Base-by-base conservation (phyloP, 2,888 invertebrate genomes). In the Macrosoma leucophasiata region DNA sequence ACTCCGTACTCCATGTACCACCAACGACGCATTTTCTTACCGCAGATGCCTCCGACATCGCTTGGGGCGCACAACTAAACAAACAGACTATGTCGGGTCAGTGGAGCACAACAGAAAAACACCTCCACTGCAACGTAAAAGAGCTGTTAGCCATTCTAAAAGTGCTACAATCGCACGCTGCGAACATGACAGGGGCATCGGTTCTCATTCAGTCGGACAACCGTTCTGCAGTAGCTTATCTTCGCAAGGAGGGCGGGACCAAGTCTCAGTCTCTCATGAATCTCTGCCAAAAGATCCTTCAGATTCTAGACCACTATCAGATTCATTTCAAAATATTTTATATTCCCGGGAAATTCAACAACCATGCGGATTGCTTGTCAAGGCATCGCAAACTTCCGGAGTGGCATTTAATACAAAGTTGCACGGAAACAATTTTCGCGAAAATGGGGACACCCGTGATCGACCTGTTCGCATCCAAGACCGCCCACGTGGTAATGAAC, bases 51-150 rank as follows among this genome's bases (percentile, higher is more conserved):
- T 27, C 27, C 8, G 27, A 27, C 11, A 27, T 9, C n/a, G 27
- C 27, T n/a, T 27, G 27, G 27, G 27, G 27, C 15, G 27, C 27
- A 4, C 18, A 18, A 18, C 27, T 27, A 13, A 26, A 26, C 26
- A 26, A 26, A 3, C 26, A 14, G 14, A 9, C 15, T 9, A 26
- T 26, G 15, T 27, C 17, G 9, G 27, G 27, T 18, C 9, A 6
- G 15, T 27, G 27, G 27, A 15, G 17, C 10, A n/a, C 17, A 14
- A 10, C 15, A 27, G 27, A 27, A 10, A 14, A 27, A 7, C 27
- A 27, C 11, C 11, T 17, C 9, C 27, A 27, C 17, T 18, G 26
- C 26, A 26, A 26, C 26, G 3, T 26, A 7, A 26, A 26, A 15
- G 26, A 26, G 15, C n/a, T 26, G 10, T 15, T 26, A 17, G 17